Evolutionary conservation across 2,113 vertebrate genomes (phyloP).

Genomic region (Rhinichthys klamathensis): DNA sequence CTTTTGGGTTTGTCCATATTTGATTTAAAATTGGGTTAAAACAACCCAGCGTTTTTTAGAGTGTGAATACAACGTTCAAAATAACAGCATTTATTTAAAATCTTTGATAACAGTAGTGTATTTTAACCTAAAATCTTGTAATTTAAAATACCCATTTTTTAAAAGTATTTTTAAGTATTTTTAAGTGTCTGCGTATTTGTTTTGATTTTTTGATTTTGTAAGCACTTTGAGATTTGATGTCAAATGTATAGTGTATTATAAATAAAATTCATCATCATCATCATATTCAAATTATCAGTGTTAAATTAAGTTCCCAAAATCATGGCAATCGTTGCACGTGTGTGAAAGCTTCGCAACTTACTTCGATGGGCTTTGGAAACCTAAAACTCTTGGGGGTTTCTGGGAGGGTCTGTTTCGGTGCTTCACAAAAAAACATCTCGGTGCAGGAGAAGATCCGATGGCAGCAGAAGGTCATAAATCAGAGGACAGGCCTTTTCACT

Average conservation of each 20-base stretch:
- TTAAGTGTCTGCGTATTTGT: too few species aligned
- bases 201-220: too few species aligned
- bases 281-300: background rate
- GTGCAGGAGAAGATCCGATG: slow-evolving; percentile 65
- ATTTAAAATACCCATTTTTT: too few species aligned
- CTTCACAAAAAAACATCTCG: slow-evolving; percentile 64
- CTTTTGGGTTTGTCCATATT: too few species aligned
- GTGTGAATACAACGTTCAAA: background rate
- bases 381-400: slow-evolving; percentile 31
- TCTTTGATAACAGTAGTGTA: background rate
- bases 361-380: slow-evolving; percentile 27
- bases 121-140: background rate
- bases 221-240: too few species aligned
- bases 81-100: background rate
- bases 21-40: too few species aligned
- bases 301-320: background rate
- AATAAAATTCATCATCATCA: too few species aligned
- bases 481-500: slow-evolving; percentile 71
- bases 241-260: too few species aligned
- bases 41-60: too few species aligned
- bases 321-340: background rate
- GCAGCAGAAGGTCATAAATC: slow-evolving; percentile 75
- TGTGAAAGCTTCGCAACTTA: slow-evolving; percentile 1
- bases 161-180: too few species aligned
- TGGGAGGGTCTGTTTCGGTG: slow-evolving; percentile 38